phyloP scores from a whole-genome alignment of 2,888 invertebrate species.

The Actias luna region DNA sequence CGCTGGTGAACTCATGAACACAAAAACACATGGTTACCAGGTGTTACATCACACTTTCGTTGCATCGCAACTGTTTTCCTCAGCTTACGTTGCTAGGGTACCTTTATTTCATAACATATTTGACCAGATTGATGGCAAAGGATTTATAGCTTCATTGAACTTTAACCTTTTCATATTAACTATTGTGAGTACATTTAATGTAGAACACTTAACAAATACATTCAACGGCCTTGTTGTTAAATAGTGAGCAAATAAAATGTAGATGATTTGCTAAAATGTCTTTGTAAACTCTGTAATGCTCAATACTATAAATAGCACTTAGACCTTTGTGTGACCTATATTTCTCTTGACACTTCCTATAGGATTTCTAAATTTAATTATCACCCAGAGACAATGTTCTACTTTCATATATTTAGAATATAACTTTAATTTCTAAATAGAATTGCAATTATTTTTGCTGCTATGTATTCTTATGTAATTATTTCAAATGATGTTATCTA shows the following conservation, averaged over 20 bases:
- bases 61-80: slow-evolving; percentile 45
- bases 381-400: slow-evolving; percentile 57
- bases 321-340: slow-evolving; percentile 70
- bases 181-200: slow-evolving; percentile 41
- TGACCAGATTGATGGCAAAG: slow-evolving; percentile 31
- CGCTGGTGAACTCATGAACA: slow-evolving; percentile 73
- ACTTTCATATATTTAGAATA: slow-evolving; percentile 33
- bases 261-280: slow-evolving; percentile 14
- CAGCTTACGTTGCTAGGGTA: slow-evolving; percentile 61
- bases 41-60: slow-evolving; percentile 70
- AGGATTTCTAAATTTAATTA: slow-evolving; percentile 64
- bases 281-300: slow-evolving; percentile 25
- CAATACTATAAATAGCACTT: slow-evolving; percentile 45
- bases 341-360: slow-evolving; percentile 61
- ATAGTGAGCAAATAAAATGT: slow-evolving; percentile 14
- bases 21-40: slow-evolving; percentile 74
- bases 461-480: no score
- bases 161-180: slow-evolving; percentile 31
- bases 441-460: no score
- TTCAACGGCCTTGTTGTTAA: slow-evolving; percentile 24
- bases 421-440: no score
- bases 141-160: slow-evolving; percentile 29
- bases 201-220: slow-evolving; percentile 7
- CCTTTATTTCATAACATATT: slow-evolving; percentile 53
- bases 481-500: no score